phyloP scores from a whole-genome alignment of 2,113 vertebrate species.

The Microcebus ravelobensis region DNA sequence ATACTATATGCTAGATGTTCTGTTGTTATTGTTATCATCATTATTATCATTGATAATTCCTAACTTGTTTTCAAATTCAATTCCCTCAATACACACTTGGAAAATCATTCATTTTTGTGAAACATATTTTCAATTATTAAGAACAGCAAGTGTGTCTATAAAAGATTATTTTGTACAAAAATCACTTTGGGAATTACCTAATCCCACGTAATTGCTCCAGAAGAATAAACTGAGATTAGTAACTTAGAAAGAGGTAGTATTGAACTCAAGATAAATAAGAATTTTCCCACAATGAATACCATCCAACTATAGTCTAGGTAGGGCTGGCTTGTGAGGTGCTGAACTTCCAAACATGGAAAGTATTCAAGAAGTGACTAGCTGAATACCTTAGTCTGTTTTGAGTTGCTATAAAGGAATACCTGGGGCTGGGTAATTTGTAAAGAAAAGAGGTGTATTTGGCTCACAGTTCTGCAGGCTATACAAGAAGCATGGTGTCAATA shows the following conservation, averaged over 20 bases:
- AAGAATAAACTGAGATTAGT: constrained; percentile 24
- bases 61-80: background rate
- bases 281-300: background rate
- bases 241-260: background rate
- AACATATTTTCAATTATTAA: constrained; percentile 30
- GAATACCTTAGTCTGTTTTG: too few relatives aligned
- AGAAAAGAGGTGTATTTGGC: too few relatives aligned
- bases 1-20: background rate
- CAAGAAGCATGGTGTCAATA: too few relatives aligned
- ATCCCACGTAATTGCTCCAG: background rate
- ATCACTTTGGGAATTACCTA: constrained; percentile 9
- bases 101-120: background rate
- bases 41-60: background rate
- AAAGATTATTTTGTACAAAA: constrained; percentile 37
- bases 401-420: too few relatives aligned
- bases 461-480: too few relatives aligned
- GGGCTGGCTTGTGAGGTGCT: background rate
- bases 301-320: background rate
- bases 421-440: too few relatives aligned
- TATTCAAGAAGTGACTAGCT: background rate
- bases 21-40: background rate
- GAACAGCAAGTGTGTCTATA: background rate
- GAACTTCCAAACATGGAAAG: background rate
- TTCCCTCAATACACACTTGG: background rate
- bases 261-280: constrained; percentile 7